Conservation (phyloP, 2,888 invertebrate species). For the Hydrotaea diabolus region DNA sequence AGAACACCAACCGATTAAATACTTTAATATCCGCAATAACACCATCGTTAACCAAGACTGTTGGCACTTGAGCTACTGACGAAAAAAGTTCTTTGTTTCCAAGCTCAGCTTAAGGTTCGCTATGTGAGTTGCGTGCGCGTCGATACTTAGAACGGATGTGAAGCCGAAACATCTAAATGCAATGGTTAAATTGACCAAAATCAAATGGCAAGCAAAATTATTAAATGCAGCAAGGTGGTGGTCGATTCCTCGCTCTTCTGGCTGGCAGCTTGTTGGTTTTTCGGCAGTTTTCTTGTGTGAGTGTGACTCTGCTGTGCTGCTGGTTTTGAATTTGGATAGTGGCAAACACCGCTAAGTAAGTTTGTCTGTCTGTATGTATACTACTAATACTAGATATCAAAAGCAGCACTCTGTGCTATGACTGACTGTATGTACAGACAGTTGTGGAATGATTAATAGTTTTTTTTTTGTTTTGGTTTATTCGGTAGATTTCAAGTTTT, state of each 20-base stretch:
- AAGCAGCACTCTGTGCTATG: background rate
- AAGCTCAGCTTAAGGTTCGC: background rate
- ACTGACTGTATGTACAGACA: background rate
- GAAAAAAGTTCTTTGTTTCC: background rate
- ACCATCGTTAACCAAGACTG: constrained; percentile 71
- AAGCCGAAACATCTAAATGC: constrained; percentile 69
- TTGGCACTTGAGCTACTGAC: background rate
- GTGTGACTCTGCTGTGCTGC: background rate
- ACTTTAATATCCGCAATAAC: constrained; percentile 76
- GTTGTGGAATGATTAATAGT: constrained; percentile 53
- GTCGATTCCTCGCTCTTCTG: constrained; percentile 49
- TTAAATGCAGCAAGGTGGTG: constrained; percentile 60
- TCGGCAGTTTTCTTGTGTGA: constrained; percentile 15
- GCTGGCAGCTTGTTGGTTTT: constrained; percentile 12
- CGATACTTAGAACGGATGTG: constrained; percentile 77
- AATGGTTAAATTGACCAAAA: constrained; percentile 66
- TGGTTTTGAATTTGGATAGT: constrained; percentile 49
- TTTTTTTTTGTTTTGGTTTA: background rate
- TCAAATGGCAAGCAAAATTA: constrained; percentile 5
- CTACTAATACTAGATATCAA: background rate
- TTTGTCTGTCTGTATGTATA: background rate
- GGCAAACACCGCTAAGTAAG: constrained; percentile 1
- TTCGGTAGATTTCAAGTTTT: constrained; percentile 13
- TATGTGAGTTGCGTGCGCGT: constrained; percentile 72
- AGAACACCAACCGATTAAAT: constrained; percentile 76